phyloP scores from a whole-genome alignment of 2,888 invertebrate genomes.

The Cepaea hortensis region DNA sequence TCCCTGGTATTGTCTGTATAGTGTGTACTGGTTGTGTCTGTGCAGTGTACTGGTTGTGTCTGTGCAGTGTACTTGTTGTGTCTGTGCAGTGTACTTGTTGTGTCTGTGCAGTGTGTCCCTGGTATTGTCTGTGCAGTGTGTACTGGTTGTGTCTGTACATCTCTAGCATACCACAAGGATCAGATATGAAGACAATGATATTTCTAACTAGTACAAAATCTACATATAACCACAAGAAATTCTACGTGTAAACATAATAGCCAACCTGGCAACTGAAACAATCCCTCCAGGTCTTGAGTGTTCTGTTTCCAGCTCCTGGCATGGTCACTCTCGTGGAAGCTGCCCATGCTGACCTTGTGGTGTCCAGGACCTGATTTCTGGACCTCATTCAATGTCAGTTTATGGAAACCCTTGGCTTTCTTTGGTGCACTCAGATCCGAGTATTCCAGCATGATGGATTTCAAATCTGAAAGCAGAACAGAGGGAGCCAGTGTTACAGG shows the following conservation, averaged over 20 bases:
- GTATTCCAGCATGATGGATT: slow-evolving; percentile 74
- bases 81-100: too few relatives aligned
- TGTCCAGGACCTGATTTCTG: slow-evolving; percentile 48
- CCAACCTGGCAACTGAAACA: slow-evolving; percentile 65
- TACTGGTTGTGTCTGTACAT: too few relatives aligned
- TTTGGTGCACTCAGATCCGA: slow-evolving; percentile 71
- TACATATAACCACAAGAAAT: neutral
- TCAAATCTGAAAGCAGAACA: slow-evolving; percentile 60
- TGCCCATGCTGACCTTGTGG: slow-evolving; percentile 39
- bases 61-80: too few relatives aligned
- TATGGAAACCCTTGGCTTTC: slow-evolving; percentile 70
- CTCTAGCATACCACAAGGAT: too few relatives aligned
- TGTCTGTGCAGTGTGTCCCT: too few relatives aligned
- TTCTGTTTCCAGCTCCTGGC: slow-evolving; percentile 61
- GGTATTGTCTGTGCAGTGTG: too few relatives aligned
- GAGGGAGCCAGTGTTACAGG: too few relatives aligned
- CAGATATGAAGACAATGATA: too few relatives aligned
- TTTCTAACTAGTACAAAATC: too few relatives aligned
- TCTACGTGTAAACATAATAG: neutral
- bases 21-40: too few relatives aligned
- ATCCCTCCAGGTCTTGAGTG: slow-evolving; percentile 59
- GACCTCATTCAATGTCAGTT: slow-evolving; percentile 67
- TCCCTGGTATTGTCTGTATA: too few relatives aligned
- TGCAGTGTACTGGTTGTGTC: too few relatives aligned
- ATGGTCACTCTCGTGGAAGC: slow-evolving; percentile 62